phyloP scores from a whole-genome alignment of 2,113 vertebrate species.

The Megaptera novaeangliae region DNA sequence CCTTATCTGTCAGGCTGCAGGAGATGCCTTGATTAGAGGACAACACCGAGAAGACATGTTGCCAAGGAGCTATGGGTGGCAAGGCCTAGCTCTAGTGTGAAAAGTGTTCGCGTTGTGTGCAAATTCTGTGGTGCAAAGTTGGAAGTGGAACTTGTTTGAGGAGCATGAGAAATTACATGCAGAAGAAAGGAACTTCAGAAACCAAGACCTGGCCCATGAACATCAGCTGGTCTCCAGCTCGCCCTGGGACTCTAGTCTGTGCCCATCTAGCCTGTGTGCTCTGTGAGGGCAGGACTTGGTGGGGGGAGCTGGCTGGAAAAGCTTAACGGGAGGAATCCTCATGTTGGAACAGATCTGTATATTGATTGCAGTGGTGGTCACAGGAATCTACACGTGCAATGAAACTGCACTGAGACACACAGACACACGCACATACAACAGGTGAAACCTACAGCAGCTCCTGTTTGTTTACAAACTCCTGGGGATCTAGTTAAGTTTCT shows the following conservation, averaged over 20 bases:
- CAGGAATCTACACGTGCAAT: neutral
- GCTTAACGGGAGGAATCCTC: neutral
- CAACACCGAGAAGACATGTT: neutral
- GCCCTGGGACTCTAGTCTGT: neutral
- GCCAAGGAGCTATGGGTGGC: neutral
- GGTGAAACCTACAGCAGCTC: neutral
- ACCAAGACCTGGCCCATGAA: neutral
- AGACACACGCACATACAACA: neutral
- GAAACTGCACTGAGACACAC: neutral
- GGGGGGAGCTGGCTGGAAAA: neutral
- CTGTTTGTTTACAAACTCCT: neutral
- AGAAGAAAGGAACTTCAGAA: neutral
- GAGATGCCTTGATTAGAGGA: neutral
- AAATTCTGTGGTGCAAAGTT: neutral
- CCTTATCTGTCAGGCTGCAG: neutral
- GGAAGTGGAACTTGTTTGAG: neutral
- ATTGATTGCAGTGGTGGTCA: neutral
- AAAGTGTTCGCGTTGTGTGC: neutral
- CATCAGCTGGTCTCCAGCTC: neutral
- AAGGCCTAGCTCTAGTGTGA: neutral
- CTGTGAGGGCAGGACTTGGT: neutral
- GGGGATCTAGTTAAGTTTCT: neutral
- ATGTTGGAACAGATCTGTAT: neutral
- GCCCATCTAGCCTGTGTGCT: neutral
- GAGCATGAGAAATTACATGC: neutral